Base-by-base conservation (phyloP, 2,797 vertebrate genomes). In the Hyperoplus immaculatus region DNA sequence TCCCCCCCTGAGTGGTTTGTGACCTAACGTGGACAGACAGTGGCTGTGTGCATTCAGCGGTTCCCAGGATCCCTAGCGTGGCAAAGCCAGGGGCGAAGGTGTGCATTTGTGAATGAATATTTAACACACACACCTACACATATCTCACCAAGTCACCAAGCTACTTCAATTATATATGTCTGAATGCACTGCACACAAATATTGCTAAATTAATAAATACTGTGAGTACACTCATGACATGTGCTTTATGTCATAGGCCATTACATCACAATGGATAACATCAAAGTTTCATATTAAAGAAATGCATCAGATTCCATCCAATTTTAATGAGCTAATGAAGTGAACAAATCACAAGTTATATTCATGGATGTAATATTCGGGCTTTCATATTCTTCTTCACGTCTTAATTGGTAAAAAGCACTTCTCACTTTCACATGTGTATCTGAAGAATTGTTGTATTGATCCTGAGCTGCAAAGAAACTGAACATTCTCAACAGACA, bases 21-120 rank as follows among this genome's bases (percentile, higher is more conserved):
- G 63, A 75, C 68, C 72, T 83, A 61, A 84, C 83, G 72, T 75
- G 75, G 57, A 80, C 63, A 73, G 68, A 78, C 21, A n/a, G 59
- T 10, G 0, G 6, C 42, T 50, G 55, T 3, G 10, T 57, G 39
- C 15, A 55, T 42, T 53, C 63, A 29, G 56, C 18, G 16, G 50
- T 66, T 82, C 71, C 66, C 65, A 50, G 71, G 50, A 73, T 61
- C 8, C 12, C 67, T 55, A 21, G 54, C 6, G 4, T 46, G 59
- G 16, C 58, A 21, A 60, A 72, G 78, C 62, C 78, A 73, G 49
- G 49, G 69, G 46, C 39, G 63, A 67, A n/a, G 18, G 50, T 75
- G 47, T 42, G 46, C 8, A 49, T 55, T 56, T 62, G 12, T 21
- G 21, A 49, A 75, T 84, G 1, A 78, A 86, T 84, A 82, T 85